Evolutionary conservation across 2,888 invertebrate genomes (phyloP), one percentile per base, ranked within the genome.

Genomic region (Mimachlamys varia): DNA sequence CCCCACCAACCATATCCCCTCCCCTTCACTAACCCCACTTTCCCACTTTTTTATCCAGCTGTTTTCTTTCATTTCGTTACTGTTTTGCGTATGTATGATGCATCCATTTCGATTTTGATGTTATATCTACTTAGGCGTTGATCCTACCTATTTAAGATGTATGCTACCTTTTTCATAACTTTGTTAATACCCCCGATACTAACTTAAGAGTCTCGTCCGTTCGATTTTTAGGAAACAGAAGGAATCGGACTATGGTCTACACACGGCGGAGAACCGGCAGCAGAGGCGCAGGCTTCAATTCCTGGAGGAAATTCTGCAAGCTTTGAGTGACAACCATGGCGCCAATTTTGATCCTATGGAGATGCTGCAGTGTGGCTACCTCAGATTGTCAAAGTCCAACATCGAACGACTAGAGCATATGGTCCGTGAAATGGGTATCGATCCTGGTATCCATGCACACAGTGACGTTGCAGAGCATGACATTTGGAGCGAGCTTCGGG

Each of bases 361-460:
- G 91, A 90, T 94, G 88, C 89, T 95, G 10, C 93, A 93, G 87
- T 94, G 94, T 90, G 91, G 94, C n/a, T 95, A 95, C 87, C 93
- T 95, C n/a, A 91, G 95, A 15, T 91, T 95, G 87, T 94, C 94
- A 22, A 92, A 93, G 89, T 90, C 92, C 12, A 95, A 95, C 90
- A 90, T 95, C 0, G 93, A 92, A 27, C 89, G 93, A 0, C 90
- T 95, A 87, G 95, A 94, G 90, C 89, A 92, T 13, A 93, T 94
- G 93, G 89, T 94, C 27, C 90, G 93, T 44, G 91, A 92, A 15
- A 33, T 90, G 4, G 95, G 95, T 10, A 87, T 90, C 27, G 94
- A 95, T 89, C 94, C 94, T 0, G 95, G 95, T 13, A 93, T 95
- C 37, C 95, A 95, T 90, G 92, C 93, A 10, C 95, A 95, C 90